Base-by-base conservation (phyloP, 2,797 vertebrate genomes). In the Neopelma chrysocephalum region DNA sequence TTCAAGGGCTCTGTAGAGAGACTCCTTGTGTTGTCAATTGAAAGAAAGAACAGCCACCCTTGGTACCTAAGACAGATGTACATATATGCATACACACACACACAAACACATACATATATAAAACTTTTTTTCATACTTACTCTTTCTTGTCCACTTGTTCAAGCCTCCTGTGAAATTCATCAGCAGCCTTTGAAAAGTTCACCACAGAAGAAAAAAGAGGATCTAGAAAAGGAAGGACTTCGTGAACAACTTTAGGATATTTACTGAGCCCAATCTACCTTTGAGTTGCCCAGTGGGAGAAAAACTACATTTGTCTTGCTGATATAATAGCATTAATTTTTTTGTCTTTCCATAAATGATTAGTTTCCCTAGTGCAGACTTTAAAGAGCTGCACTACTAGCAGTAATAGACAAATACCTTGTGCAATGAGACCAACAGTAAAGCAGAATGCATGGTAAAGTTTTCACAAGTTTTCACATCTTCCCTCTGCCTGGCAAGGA, bases 161-260 rank as follows among this genome's bases (percentile, higher is more conserved):
- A 26, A 99, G 97, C 43, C 98, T 98, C 81, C 97, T 93, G 10
- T 99, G 98, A 89, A 99, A 99, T 83, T 97, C 98, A 25, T 61
- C 77, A 42, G 99, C 98, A 90, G 98, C 98, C 42, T 95, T 73
- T 8, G 98, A 98, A 95, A 99, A 99, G 95, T 99, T 99, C 11
- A 96, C 48, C 89, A 98, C 98, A 9, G 99, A 98, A 56, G 98
- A 99, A 98, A 99, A 99, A 81, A 99, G 97, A 21, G 98, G 89
- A 72, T 98, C 99, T 99, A 84, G 62, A 56, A 92, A 82, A 25
- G 42, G 32, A 94, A 83, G 54, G 43, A 43, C 16, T 43, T 51
- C 16, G 45, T 87, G 9, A 76, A 51, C 42, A 92, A 75, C 53
- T 82, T 91, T 29, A 56, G 12, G 58, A 5, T 20, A 62, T 32